A percentile compares a stretch with the other conserved stretches of the same genome.
Evolutionary conservation across 1,140 invertebrate species (phyloP).

Genomic region (Drosophila bipectinata): DNA sequence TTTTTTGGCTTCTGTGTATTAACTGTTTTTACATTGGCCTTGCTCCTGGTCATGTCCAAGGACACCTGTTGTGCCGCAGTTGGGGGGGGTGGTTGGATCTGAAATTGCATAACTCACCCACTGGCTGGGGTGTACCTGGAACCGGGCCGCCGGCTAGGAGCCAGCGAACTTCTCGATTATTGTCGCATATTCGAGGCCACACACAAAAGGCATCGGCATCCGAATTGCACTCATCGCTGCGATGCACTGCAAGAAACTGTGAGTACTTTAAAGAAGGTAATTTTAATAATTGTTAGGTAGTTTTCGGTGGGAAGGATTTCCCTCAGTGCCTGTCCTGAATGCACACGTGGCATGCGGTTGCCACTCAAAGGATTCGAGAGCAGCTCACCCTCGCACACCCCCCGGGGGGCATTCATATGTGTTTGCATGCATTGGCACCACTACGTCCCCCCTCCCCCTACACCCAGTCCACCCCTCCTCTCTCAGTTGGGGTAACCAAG

Average conservation of each 20-base stretch:
- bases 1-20: constrained; percentile 22
- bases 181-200: background rate
- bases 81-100: background rate
- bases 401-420: background rate
- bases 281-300: too few species aligned
- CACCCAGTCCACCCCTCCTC: background rate
- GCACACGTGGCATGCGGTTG: background rate
- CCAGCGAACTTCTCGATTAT: background rate
- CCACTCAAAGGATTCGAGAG: constrained; percentile 12
- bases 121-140: background rate
- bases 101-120: constrained; percentile 1
- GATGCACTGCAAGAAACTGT: background rate
- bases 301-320: background rate
- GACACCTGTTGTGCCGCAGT: constrained; percentile 1
- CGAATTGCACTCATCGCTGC: background rate
- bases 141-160: too few species aligned
- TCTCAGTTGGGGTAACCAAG: background rate
- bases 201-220: background rate
- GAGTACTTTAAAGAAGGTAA: too few species aligned
- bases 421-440: background rate
- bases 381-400: background rate
- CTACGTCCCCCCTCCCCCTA: too few species aligned
- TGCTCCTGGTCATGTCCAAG: constrained; percentile 4
- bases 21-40: constrained; percentile 23
- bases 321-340: background rate